Conservation (phyloP, 2,888 invertebrate species). For the Caenorhabditis imperialis region DNA sequence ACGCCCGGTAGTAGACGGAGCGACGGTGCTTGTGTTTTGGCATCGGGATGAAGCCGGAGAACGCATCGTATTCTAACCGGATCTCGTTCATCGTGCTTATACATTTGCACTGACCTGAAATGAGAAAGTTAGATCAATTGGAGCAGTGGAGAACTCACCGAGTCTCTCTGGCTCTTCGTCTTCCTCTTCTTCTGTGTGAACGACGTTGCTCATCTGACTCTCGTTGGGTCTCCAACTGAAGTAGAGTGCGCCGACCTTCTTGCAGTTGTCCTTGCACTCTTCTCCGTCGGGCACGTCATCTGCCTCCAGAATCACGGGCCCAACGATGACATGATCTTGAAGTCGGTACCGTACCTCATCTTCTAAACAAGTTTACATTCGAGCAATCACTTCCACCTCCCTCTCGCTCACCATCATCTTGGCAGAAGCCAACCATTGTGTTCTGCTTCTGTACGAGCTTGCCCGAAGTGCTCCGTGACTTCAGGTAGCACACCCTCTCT, state of each 20-base stretch:
- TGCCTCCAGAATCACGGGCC: constrained; percentile 40
- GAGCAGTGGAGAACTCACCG: constrained; percentile 16
- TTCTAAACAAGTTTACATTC: constrained; percentile 54
- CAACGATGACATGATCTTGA: constrained; percentile 57
- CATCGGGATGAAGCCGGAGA: constrained; percentile 44
- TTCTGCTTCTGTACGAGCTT: constrained; percentile 45
- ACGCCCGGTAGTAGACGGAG: constrained; percentile 26
- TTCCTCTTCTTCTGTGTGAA: constrained; percentile 17
- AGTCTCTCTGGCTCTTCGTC: constrained; percentile 25
- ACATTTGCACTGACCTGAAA: constrained; percentile 45
- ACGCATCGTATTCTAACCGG: constrained; percentile 47
- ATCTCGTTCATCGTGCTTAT: constrained; percentile 40
- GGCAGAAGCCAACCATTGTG: constrained; percentile 57
- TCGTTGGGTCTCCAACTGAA: constrained; percentile 50
- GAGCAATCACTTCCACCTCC: constrained; percentile 33
- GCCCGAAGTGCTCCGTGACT: constrained; percentile 55
- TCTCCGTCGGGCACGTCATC: constrained; percentile 53
- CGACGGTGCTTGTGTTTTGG: constrained; percentile 39
- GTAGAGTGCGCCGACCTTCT: constrained; percentile 26
- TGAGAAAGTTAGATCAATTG: not conserved
- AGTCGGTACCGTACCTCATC: constrained; percentile 58
- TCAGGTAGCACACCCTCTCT: constrained; percentile 51
- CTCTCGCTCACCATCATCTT: constrained; percentile 55
- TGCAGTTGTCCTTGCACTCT: constrained; percentile 46
- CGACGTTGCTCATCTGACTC: constrained; percentile 24